These are phyloP conservation scores for Dryocosmus kuriphilus DNA, from an alignment of 2,888 invertebrate species.

Conservation along the genomic window DNA sequence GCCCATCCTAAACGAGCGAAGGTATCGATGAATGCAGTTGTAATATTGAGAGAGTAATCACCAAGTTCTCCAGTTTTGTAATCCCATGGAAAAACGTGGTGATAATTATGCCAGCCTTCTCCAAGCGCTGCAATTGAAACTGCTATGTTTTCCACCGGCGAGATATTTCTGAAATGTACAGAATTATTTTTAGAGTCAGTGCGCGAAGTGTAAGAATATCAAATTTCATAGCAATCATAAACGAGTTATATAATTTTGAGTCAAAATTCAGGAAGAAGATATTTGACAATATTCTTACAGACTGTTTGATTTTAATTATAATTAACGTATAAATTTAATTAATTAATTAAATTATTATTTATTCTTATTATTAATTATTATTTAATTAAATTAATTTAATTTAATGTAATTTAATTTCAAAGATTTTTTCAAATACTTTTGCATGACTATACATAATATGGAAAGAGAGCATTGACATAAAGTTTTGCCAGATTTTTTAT, in stretches of 20 bases:
- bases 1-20: conserved; percentile 90
- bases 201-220: background rate
- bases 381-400: too few species aligned
- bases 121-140: conserved; percentile 88
- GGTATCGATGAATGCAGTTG: conserved; percentile 89
- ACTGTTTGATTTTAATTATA: background rate
- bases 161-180: conserved; percentile 81
- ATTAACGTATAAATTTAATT: too few species aligned
- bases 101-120: conserved; percentile 92
- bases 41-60: conserved; percentile 83
- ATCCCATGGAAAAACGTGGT: conserved; percentile 83
- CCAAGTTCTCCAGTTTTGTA: conserved; percentile 83
- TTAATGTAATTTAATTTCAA: too few species aligned
- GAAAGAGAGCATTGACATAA: too few species aligned
- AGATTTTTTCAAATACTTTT: too few species aligned
- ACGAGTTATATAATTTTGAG: background rate
- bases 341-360: too few species aligned
- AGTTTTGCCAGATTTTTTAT: too few species aligned
- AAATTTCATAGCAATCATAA: background rate
- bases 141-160: conserved; percentile 85
- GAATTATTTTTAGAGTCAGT: conserved; percentile 7
- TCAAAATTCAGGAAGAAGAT: background rate
- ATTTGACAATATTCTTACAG: background rate
- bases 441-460: too few species aligned
- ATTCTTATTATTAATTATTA: too few species aligned